Conservation (phyloP, 2,888 invertebrate genomes). For the Himalopsyche tibetana region DNA sequence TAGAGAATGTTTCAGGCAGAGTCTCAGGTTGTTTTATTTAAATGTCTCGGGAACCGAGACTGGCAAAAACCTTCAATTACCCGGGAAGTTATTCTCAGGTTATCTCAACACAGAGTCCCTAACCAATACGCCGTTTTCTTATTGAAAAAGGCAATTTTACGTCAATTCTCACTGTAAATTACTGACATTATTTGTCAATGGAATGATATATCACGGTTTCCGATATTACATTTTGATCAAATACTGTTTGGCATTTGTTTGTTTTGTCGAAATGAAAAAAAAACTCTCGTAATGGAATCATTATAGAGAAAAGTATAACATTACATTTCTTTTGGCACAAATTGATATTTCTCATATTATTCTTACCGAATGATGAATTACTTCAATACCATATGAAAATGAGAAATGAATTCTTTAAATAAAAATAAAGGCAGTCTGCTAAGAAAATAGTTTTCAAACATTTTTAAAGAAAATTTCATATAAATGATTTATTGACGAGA, state of each 20-base stretch:
- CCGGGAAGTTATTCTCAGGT: too few species aligned
- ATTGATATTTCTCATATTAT: neutral
- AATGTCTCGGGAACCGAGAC: too few species aligned
- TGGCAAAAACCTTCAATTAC: too few species aligned
- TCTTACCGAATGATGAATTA: neutral
- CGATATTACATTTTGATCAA: neutral
- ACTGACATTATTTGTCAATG: neutral
- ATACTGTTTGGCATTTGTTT: neutral
- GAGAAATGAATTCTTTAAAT: neutral
- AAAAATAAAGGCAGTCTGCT: neutral
- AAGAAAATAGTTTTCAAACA: neutral
- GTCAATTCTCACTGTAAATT: neutral
- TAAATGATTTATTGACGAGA: neutral
- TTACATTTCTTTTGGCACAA: neutral
- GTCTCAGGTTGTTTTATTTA: too few species aligned
- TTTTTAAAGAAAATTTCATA: neutral
- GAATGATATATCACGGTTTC: neutral
- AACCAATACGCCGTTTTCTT: too few species aligned
- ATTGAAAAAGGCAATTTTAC: neutral
- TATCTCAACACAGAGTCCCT: too few species aligned
- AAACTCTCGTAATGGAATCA: neutral
- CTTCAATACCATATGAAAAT: neutral
- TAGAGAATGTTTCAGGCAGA: too few species aligned
- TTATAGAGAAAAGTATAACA: neutral
- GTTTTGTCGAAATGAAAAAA: neutral